These are phyloP conservation scores for Eilema sororculum DNA, from an alignment of 2,888 invertebrate species.

Conservation along the genomic window DNA sequence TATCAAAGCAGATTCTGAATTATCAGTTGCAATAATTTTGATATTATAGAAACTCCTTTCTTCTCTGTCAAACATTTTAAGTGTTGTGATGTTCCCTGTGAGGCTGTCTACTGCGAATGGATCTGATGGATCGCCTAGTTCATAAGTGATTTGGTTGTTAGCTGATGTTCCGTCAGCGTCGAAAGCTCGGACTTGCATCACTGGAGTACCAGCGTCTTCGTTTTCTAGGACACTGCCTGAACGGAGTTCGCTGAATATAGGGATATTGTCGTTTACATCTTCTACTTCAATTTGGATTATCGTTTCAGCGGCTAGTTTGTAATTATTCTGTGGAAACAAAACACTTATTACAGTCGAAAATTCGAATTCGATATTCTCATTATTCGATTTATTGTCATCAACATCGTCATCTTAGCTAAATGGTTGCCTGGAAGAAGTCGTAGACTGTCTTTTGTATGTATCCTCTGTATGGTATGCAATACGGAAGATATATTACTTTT, in stretches of 20 bases:
- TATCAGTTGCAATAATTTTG: constrained; percentile 96
- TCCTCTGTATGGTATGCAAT: no score
- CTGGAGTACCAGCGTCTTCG: constrained; percentile 93
- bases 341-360: background rate
- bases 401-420: no score
- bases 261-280: constrained; percentile 97
- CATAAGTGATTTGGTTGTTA: constrained; percentile 94
- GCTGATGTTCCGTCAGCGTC: constrained; percentile 94
- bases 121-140: constrained; percentile 89
- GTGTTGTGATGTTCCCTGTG: constrained; percentile 96
- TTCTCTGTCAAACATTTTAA: constrained; percentile 95
- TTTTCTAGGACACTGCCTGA: constrained; percentile 95
- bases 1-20: constrained; percentile 92
- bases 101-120: constrained; percentile 93
- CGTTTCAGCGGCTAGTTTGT: constrained; percentile 92
- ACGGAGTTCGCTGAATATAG: constrained; percentile 93
- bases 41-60: constrained; percentile 94
- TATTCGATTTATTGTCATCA: background rate
- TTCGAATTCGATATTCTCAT: background rate
- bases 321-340: constrained; percentile 88
- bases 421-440: no score
- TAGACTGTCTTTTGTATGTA: no score
- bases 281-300: constrained; percentile 92
- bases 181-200: constrained; percentile 95
- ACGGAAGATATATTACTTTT: no score